Evolutionary conservation across 1,140 invertebrate species (phyloP).

Genomic region (Brachionus rotundiformis): DNA sequence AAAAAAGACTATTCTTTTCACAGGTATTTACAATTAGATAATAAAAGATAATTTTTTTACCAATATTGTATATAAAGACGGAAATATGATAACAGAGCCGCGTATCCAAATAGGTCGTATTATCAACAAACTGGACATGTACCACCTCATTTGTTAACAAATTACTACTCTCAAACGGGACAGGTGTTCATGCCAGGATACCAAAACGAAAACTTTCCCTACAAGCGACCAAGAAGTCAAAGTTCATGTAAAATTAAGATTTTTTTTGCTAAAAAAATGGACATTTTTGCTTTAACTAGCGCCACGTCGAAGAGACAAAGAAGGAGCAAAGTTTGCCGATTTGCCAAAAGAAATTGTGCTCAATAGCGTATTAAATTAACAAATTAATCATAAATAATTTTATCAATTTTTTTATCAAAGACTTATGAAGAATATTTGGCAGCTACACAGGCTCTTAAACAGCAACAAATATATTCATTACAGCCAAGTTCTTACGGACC

Average conservation of each 20-base stretch:
- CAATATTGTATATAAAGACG: not conserved
- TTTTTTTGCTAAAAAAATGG: not conserved
- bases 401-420: not conserved
- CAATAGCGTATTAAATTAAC: conserved; percentile 5
- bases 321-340: not conserved
- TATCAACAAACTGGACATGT: not conserved
- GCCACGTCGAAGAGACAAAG: not conserved
- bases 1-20: not conserved
- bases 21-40: not conserved
- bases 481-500: not conserved
- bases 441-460: conserved; percentile 24
- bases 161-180: not conserved
- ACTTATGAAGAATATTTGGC: conserved; percentile 45
- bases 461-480: conserved; percentile 14
- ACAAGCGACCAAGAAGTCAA: conserved; percentile 8
- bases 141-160: not conserved
- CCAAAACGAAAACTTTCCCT: conserved; percentile 10
- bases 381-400: not conserved
- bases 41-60: no score
- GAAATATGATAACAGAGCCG: not conserved
- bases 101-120: not conserved
- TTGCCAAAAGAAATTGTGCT: conserved; percentile 23
- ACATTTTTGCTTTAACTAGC: not conserved
- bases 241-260: not conserved
- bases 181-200: not conserved